phyloP scores from a whole-genome alignment of 2,113 vertebrate species.

The Dendrocopos noguchii region DNA sequence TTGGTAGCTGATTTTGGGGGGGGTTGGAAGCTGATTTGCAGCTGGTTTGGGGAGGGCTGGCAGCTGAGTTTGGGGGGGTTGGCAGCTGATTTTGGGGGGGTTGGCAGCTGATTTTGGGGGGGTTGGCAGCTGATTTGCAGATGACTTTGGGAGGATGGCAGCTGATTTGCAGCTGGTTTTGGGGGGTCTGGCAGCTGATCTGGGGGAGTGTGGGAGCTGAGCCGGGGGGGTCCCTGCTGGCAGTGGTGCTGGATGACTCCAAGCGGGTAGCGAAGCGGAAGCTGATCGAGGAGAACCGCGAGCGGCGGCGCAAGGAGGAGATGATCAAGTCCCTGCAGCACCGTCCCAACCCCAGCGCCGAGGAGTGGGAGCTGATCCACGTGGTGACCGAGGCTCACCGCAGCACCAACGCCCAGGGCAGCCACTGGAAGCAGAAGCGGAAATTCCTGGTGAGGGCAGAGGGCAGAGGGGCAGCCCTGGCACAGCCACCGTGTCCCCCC shows the following conservation, averaged over 20 bases:
- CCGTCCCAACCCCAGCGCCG: constrained; percentile 86
- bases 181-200: no score
- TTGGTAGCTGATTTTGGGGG: no score
- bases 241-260: constrained; percentile 95
- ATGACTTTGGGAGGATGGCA: no score
- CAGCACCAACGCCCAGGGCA: constrained; percentile 96
- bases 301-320: constrained; percentile 92
- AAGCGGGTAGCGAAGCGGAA: constrained; percentile 97
- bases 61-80: no score
- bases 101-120: no score
- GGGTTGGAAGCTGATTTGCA: no score
- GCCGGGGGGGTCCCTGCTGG: not conserved
- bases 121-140: no score
- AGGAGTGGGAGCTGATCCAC: constrained; percentile 95
- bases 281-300: constrained; percentile 96
- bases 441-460: constrained; percentile 91
- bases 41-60: no score
- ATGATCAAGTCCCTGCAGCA: constrained; percentile 91
- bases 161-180: no score
- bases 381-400: constrained; percentile 93
- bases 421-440: constrained; percentile 97
- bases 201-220: not conserved
- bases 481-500: not conserved
- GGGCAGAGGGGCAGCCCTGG: not conserved
- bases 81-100: no score